Evolutionary conservation across 1,140 invertebrate species (phyloP), one percentile per base, ranked within the genome.

Genomic region (Cryptotermes secundus): DNA sequence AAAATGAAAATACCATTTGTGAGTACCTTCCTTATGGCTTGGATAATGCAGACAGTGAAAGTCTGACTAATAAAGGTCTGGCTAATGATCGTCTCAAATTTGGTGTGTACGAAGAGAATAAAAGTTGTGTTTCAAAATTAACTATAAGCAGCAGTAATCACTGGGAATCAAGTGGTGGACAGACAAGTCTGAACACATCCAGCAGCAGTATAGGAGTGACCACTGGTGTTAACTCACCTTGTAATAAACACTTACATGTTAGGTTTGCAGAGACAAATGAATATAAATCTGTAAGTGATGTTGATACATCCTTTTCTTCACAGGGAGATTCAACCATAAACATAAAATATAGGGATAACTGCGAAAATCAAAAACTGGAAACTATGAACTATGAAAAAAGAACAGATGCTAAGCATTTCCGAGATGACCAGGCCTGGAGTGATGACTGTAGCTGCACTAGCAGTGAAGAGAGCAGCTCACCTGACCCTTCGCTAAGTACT

Each of bases 201-300:
- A 72, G 7, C 12, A 72, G 14, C 26, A 72, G 26, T 72, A 31
- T n/a, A 72, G 6, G n/a, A 14, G 31, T 16, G 26, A 72, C 10
- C 14, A 9, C 2, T 65, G n/a, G 59, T 72, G 59, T 4, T n/a
- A 72, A 72, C 59, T 72, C 59, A n/a, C 59, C 59, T 7, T 72
- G 59, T 12, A 72, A 16, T 72, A 72, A 72, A n/a, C 59, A n/a
- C 26, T 72, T 89, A 42, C 90, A 89, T 79, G 90, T 91, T 10
- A 88, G 90, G 87, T 91, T 90, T 85, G 86, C 90, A 26, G 90
- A 90, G 59, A 72, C n/a, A n/a, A 72, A 72, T 72, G 59, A 72
- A 31, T 72, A 72, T 84, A 87, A 89, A 86, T 90, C 88, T 12
- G 88, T 90, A 86, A 88, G 87, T 80, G 86, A 89, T 65, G 88